Evolutionary conservation across 2,113 vertebrate genomes (phyloP).

Genomic region (Pelmatolapia mariae): DNA sequence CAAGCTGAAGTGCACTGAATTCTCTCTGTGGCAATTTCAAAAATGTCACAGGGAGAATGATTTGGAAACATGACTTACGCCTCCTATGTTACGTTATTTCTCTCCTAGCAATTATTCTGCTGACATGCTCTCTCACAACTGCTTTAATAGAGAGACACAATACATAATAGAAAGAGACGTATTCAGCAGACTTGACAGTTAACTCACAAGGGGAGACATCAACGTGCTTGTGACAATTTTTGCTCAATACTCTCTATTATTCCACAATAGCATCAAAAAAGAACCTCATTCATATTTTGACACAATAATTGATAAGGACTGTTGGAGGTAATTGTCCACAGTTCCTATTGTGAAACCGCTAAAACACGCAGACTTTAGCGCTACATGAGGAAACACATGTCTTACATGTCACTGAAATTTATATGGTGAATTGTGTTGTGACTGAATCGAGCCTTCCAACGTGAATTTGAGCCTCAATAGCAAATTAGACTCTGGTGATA

Average conservation of each 20-base stretch:
- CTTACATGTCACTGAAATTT: slow-evolving; percentile 24
- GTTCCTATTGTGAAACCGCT: slow-evolving; percentile 26
- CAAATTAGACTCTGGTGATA: not conserved
- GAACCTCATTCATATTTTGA: slow-evolving; percentile 42
- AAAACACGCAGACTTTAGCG: not conserved
- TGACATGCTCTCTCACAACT: slow-evolving; percentile 43
- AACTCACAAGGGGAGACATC: slow-evolving; percentile 52
- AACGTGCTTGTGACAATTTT: slow-evolving; percentile 44
- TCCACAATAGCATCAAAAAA: slow-evolving; percentile 10
- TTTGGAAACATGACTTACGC: slow-evolving; percentile 52
- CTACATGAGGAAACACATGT: slow-evolving; percentile 26
- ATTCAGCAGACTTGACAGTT: slow-evolving; percentile 57
- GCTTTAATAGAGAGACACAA: slow-evolving; percentile 57
- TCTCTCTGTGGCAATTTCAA: slow-evolving; percentile 50
- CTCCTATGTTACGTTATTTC: slow-evolving; percentile 47
- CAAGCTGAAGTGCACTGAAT: slow-evolving; percentile 18
- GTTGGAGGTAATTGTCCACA: slow-evolving; percentile 38
- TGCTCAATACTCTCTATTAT: slow-evolving; percentile 47
- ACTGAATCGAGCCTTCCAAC: not conserved
- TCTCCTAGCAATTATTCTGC: slow-evolving; percentile 60
- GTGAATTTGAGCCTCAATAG: not conserved
- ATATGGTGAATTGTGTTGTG: slow-evolving; percentile 24
- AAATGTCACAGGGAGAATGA: slow-evolving; percentile 46
- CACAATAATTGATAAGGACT: slow-evolving; percentile 35
- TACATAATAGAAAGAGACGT: slow-evolving; percentile 45